These are phyloP conservation scores for Caerostris extrusa DNA, from an alignment of 1,140 invertebrate genomes.

Conservation along the genomic window DNA sequence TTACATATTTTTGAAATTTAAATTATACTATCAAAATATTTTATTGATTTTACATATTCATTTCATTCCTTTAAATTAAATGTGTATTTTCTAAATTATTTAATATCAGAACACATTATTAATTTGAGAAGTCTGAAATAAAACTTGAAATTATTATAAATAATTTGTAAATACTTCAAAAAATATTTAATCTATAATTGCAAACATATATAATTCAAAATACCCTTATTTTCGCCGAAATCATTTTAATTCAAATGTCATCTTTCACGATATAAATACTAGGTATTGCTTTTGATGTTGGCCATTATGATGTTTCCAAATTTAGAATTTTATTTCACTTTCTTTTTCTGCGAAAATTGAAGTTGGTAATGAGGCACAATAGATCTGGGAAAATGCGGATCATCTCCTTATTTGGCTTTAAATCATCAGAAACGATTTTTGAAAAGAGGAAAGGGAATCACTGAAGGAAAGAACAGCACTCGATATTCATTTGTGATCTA, in stretches of 20 bases:
- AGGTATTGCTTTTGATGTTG: not conserved
- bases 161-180: too few species aligned
- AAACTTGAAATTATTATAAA: too few species aligned
- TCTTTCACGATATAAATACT: not conserved
- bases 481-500: slow-evolving; percentile 32
- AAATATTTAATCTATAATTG: too few species aligned
- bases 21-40: too few species aligned
- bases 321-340: not conserved
- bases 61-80: too few species aligned
- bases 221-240: not conserved
- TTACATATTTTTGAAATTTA: too few species aligned
- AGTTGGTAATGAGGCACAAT: slow-evolving; percentile 29
- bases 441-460: not conserved
- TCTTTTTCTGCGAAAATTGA: not conserved
- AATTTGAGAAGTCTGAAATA: too few species aligned
- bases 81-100: too few species aligned
- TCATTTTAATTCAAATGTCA: not conserved
- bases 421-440: slow-evolving; percentile 21
- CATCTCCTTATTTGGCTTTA: slow-evolving; percentile 27
- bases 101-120: too few species aligned
- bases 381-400: slow-evolving; percentile 5
- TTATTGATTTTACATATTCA: too few species aligned
- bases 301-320: slow-evolving; percentile 12
- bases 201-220: too few species aligned
- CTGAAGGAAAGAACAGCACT: not conserved